Percentiles rank a stretch among this genome's conserved stretches.
These are phyloP conservation scores for Micrasema longulum DNA, from an alignment of 1,140 invertebrate species.

Conservation along the genomic window DNA sequence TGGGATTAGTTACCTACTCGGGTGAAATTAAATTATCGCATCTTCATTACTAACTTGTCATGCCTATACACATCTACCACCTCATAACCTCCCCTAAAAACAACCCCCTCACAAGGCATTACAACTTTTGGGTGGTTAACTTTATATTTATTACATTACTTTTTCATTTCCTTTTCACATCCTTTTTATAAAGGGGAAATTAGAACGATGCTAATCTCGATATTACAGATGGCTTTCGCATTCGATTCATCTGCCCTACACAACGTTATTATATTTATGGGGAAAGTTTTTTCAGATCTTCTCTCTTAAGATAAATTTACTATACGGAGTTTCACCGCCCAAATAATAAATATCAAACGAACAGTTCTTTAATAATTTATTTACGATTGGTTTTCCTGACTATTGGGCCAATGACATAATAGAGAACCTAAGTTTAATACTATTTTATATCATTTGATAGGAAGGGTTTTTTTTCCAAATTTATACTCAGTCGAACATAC, in stretches of 20 bases:
- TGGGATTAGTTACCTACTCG: no score
- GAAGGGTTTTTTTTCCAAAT: no score
- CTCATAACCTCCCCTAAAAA: conserved; percentile 5
- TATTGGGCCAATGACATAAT: no score
- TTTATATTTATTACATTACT: conserved; percentile 53
- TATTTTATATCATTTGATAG: no score
- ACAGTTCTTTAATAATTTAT: no score
- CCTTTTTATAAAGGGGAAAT: conserved; percentile 51
- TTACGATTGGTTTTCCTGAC: no score
- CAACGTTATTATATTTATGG: conserved; percentile 29
- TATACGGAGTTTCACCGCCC: conserved; percentile 3
- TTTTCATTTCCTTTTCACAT: conserved; percentile 51
- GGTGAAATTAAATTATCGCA: no score
- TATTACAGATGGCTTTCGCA: conserved; percentile 41
- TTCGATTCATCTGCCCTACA: conserved; percentile 36
- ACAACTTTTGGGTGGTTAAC: conserved; percentile 51
- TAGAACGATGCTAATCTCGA: conserved; percentile 52
- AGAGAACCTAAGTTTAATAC: no score
- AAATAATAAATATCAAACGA: conserved; percentile 4
- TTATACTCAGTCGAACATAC: no score
- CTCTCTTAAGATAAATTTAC: conserved; percentile 6
- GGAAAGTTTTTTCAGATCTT: conserved; percentile 13
- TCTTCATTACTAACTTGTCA: no score
- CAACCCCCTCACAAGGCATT: conserved; percentile 25
- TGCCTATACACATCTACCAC: no score